Evolutionary conservation across 2,888 invertebrate species (phyloP).

Genomic region (Camponotus fellah): DNA sequence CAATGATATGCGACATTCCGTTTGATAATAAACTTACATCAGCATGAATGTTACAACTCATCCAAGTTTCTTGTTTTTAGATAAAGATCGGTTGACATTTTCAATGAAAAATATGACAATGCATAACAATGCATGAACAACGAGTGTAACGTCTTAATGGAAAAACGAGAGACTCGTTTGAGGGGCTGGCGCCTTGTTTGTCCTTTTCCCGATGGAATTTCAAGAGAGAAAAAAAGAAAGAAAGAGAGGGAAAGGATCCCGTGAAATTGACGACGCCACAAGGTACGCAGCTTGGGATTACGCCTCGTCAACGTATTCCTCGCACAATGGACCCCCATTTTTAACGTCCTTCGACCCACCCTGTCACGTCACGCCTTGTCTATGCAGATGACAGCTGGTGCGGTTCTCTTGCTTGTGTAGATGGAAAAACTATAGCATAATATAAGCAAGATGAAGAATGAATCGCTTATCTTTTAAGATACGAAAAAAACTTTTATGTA

Average conservation of each 20-base stretch:
- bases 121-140: constrained; percentile 31
- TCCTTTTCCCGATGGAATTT: background rate
- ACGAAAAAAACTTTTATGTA: constrained; percentile 41
- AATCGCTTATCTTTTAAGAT: background rate
- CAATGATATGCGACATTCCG: constrained; percentile 6
- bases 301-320: constrained; percentile 15
- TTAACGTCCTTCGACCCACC: constrained; percentile 63
- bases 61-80: constrained; percentile 1
- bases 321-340: constrained; percentile 73
- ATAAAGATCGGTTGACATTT: background rate
- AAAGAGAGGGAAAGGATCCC: constrained; percentile 28
- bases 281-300: constrained; percentile 18
- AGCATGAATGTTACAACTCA: constrained; percentile 30
- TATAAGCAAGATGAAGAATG: background rate
- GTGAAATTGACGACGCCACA: constrained; percentile 63
- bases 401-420: constrained; percentile 71
- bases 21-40: constrained; percentile 32
- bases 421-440: constrained; percentile 68
- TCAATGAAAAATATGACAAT: constrained; percentile 23
- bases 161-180: constrained; percentile 56
- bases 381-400: constrained; percentile 72
- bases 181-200: constrained; percentile 48
- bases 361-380: constrained; percentile 66
- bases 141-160: constrained; percentile 62
- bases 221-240: background rate